A percentile compares a stretch with the other conserved stretches of the same genome.
Conservation (phyloP, 2,797 vertebrate species). For the Lerista edwardsae region DNA sequence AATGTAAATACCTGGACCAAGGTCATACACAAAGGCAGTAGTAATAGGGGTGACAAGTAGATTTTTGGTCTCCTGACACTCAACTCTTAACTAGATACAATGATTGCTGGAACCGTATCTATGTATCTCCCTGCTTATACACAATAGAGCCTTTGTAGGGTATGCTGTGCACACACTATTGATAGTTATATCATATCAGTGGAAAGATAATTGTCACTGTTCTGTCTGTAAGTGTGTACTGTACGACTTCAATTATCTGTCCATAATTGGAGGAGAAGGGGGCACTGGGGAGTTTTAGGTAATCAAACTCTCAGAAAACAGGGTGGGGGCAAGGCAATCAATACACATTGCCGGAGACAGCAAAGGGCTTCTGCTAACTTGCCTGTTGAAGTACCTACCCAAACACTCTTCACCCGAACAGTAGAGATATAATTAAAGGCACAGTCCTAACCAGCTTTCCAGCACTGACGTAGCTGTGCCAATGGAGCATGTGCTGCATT, state of each 20-base stretch:
- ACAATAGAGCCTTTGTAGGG: slow-evolving; percentile 73
- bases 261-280: slow-evolving; percentile 46
- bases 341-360: not conserved
- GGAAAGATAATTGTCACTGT: slow-evolving; percentile 70
- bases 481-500: no score
- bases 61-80: slow-evolving; percentile 66
- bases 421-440: not conserved
- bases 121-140: slow-evolving; percentile 69
- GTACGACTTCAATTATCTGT: slow-evolving; percentile 64
- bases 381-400: fast-evolving
- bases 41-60: slow-evolving; percentile 61
- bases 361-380: not conserved
- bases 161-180: slow-evolving; percentile 70
- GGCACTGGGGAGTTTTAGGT: slow-evolving; percentile 61
- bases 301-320: slow-evolving; percentile 43
- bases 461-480: no score
- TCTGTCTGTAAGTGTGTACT: slow-evolving; percentile 60
- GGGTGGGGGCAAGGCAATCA: slow-evolving; percentile 30
- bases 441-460: no score
- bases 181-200: slow-evolving; percentile 75
- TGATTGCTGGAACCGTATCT: slow-evolving; percentile 54
- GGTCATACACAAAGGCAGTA: slow-evolving; percentile 32
- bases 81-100: slow-evolving; percentile 69
- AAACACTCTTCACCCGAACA: not conserved
- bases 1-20: slow-evolving; percentile 57